phyloP scores from a whole-genome alignment of 2,888 invertebrate genomes.

The Mellilla xanthometata region DNA sequence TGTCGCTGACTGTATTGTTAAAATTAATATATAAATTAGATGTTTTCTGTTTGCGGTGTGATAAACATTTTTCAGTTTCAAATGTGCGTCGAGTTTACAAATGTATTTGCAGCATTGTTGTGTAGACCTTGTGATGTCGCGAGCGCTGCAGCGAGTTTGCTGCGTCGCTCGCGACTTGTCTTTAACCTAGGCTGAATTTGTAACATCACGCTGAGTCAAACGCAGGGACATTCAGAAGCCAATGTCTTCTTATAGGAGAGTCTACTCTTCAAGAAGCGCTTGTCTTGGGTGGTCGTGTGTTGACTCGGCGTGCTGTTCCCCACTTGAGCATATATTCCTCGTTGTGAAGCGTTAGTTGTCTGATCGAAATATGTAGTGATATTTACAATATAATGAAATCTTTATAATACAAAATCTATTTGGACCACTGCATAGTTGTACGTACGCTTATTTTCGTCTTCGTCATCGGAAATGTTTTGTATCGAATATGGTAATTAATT shows the following conservation, averaged over 20 bases:
- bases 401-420: slow-evolving; percentile 49
- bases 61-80: no score
- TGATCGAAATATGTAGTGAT: slow-evolving; percentile 60
- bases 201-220: slow-evolving; percentile 11
- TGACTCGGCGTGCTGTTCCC: slow-evolving; percentile 20
- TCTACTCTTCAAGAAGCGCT: neutral
- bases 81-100: no score
- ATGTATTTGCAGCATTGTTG: neutral
- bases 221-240: neutral
- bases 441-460: slow-evolving; percentile 63
- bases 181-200: slow-evolving; percentile 46
- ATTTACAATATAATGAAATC: slow-evolving; percentile 49
- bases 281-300: neutral
- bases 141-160: neutral
- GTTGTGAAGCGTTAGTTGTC: slow-evolving; percentile 70
- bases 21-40: no score
- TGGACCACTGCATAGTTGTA: slow-evolving; percentile 69
- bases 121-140: slow-evolving; percentile 14
- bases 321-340: slow-evolving; percentile 43
- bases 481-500: slow-evolving; percentile 56
- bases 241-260: neutral
- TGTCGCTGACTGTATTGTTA: neutral
- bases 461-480: slow-evolving; percentile 54
- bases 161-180: slow-evolving; percentile 12
- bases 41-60: no score